Evolutionary conservation across 2,113 vertebrate genomes (phyloP).

Genomic region (Zosterops borbonicus): DNA sequence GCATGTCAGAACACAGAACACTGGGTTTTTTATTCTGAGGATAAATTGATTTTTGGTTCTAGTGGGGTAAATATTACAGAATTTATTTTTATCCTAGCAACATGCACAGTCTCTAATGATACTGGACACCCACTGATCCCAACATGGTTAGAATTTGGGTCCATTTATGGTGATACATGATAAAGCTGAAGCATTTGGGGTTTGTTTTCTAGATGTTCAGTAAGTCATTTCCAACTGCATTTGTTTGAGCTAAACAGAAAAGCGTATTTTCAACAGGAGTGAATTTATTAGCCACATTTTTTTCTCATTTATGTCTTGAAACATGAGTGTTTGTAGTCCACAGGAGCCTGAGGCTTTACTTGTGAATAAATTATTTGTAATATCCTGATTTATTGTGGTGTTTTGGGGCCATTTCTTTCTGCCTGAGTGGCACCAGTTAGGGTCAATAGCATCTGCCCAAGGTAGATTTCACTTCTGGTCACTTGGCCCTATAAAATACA

Average conservation of each 20-base stretch:
- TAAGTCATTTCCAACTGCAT: not conserved
- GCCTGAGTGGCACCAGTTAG: not conserved
- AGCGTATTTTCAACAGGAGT: not conserved
- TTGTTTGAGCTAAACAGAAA: not conserved
- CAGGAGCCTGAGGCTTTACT: not conserved
- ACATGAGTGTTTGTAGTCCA: not conserved
- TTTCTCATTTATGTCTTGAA: not conserved
- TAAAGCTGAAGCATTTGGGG: not conserved
- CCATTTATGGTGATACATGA: not conserved
- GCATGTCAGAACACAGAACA: not conserved
- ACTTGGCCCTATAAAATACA: not conserved
- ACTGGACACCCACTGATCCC: not conserved
- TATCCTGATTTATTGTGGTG: not conserved
- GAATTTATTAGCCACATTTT: not conserved
- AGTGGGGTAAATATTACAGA: not conserved
- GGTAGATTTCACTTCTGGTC: not conserved
- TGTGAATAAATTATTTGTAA: not conserved
- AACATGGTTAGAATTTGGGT: not conserved
- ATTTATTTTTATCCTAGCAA: not conserved
- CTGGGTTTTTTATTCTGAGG: not conserved
- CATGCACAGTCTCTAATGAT: not conserved
- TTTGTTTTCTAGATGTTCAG: not conserved
- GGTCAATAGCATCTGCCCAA: not conserved
- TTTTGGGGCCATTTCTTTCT: not conserved
- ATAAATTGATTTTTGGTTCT: not conserved